Evolutionary conservation across 2,113 vertebrate species (phyloP).

Genomic region (Mobula hypostoma): DNA sequence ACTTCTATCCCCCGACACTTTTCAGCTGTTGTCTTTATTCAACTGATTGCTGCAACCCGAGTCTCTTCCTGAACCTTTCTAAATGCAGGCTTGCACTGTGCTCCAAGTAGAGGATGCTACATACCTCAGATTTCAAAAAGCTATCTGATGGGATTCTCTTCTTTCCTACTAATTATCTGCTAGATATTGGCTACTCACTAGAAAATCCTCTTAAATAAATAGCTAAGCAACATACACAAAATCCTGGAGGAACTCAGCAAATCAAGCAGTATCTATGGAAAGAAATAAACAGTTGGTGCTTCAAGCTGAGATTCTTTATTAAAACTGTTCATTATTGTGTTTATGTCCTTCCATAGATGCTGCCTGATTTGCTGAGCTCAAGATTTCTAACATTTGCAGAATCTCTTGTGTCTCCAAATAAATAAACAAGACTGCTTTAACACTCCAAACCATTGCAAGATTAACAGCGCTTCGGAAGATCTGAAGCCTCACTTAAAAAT

Average conservation of each 20-base stretch:
- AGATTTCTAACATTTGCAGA: too few relatives aligned
- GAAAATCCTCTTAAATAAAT: not conserved
- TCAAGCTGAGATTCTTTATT: too few relatives aligned
- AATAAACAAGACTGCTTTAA: not conserved
- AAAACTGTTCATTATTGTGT: too few relatives aligned
- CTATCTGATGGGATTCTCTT: not conserved
- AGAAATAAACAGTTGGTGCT: too few relatives aligned
- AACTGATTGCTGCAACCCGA: not conserved
- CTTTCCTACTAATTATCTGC: not conserved
- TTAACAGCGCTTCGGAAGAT: not conserved
- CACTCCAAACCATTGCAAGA: not conserved
- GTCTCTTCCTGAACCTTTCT: not conserved
- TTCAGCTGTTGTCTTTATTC: not conserved
- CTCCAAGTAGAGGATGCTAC: not conserved
- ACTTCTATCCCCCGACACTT: not conserved
- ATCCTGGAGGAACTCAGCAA: too few relatives aligned
- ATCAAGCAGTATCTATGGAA: too few relatives aligned
- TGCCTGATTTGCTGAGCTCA: too few relatives aligned
- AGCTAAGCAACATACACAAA: too few relatives aligned
- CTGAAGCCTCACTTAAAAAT: not conserved
- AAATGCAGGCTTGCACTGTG: not conserved
- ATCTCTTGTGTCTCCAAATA: too few relatives aligned
- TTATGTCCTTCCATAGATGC: too few relatives aligned
- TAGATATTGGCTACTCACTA: not conserved
- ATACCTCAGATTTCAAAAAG: not conserved